Percentiles rank a stretch among this genome's conserved stretches.
Conservation (phyloP, 2,113 vertebrate genomes). For the Myiagra hebetior region DNA sequence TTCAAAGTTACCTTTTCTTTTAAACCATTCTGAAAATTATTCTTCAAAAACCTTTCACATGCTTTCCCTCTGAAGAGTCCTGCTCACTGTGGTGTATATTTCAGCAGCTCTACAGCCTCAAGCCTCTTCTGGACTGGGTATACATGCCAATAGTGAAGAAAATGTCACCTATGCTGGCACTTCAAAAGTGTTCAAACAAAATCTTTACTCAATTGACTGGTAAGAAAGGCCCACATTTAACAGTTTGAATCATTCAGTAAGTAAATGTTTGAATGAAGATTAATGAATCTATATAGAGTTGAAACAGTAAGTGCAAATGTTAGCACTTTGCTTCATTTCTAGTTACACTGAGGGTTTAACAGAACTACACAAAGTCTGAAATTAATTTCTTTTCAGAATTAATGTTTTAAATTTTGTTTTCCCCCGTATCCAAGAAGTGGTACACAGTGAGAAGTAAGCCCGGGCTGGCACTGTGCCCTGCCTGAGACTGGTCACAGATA, state of each 20-base stretch:
- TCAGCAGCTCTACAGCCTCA: not conserved
- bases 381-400: not conserved
- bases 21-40: not conserved
- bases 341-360: not conserved
- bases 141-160: not conserved
- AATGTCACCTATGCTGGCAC: not conserved
- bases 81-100: not conserved
- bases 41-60: not conserved
- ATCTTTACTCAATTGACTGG: not conserved
- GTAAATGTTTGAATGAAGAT: conserved; percentile 3
- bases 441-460: not conserved
- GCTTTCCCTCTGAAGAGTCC: not conserved
- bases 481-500: not conserved
- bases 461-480: accelerated
- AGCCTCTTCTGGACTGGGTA: not conserved
- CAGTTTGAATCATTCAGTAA: not conserved
- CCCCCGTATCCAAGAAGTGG: not conserved
- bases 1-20: not conserved
- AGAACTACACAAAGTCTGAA: not conserved
- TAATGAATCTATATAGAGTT: not conserved
- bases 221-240: not conserved
- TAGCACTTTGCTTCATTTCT: not conserved
- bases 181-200: not conserved
- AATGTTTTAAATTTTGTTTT: not conserved
- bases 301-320: not conserved